phyloP scores from a whole-genome alignment of 2,113 vertebrate genomes.

The Bubo bubo region DNA sequence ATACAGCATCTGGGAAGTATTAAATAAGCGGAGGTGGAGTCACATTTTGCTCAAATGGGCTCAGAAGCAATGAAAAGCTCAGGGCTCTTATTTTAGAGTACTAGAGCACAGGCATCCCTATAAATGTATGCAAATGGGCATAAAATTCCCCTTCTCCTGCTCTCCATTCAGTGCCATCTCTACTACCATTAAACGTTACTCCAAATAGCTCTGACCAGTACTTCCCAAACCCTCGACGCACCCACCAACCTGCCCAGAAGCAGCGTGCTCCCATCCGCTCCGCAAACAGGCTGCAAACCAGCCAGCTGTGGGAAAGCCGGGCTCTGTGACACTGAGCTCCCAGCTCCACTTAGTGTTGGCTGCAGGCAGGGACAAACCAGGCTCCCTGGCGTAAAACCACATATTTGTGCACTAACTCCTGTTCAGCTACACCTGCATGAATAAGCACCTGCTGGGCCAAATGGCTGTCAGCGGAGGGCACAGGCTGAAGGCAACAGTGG shows the following conservation, averaged over 20 bases:
- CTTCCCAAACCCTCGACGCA: accelerated
- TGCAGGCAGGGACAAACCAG: not conserved
- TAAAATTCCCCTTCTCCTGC: not conserved
- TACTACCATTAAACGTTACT: not conserved
- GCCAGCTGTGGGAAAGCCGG: accelerated
- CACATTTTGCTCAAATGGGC: not conserved
- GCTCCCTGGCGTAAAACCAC: accelerated
- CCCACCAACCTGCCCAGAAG: not conserved
- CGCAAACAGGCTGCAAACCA: not conserved
- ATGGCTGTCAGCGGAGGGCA: not conserved
- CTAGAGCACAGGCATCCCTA: not conserved
- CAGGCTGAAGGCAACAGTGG: not conserved
- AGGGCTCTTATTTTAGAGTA: not conserved
- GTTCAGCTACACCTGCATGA: not conserved
- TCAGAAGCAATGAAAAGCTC: not conserved
- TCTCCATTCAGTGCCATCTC: not conserved
- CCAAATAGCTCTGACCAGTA: not conserved
- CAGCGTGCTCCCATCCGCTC: accelerated
- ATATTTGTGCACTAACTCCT: not conserved
- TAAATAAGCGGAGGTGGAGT: not conserved
- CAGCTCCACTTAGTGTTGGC: not conserved
- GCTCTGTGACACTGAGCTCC: accelerated
- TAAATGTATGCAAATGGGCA: accelerated
- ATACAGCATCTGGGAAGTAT: not conserved
- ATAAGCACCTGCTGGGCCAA: not conserved